Base-by-base conservation (phyloP, 1,140 invertebrate species). In the Limonius californicus region DNA sequence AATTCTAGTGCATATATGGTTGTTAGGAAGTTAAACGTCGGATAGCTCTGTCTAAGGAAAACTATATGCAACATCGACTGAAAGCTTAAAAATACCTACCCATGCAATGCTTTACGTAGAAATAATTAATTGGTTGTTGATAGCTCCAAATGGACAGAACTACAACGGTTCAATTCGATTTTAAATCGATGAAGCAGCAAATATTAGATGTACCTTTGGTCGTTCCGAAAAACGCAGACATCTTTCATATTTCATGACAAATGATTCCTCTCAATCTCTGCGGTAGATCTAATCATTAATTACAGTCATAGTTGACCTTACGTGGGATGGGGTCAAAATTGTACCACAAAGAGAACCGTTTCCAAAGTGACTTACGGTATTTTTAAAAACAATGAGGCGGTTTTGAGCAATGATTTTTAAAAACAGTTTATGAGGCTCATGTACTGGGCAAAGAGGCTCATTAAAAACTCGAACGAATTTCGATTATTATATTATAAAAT, bases 231-330 rank as follows among this genome's bases (percentile, higher is more conserved):
- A 27, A 27, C 23, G 9, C 3, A n/a, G 2, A 39, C 8, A 39
- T 39, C n/a, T n/a, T 39, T 14, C 35, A 39, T 39, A 9, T 39
- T 39, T 39, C 11, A 39, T 39, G 35, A 39, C 35, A 39, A 39
- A 39, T 39, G 35, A 39, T 39, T 39, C 35, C n/a, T 39, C 35
- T 39, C 8, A 39, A 39, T 39, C 35, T 39, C 35, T 39, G 35
- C n/a, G 35, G 35, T 39, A 39, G 35, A 39, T 39, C 35, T 39
- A 39, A 39, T 39, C 35, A 39, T 39, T 39, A 39, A 39, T 39
- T 39, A 39, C 35, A 39, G n/a, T 12, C 35, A 39, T 39, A 39
- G 7, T 39, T 39, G 35, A 39, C 35, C 35, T 39, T 12, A 39
- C n/a, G n/a, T 39, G 8, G n/a, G 35, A 39, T 39, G n/a, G n/a